Conservation (phyloP, 2,888 invertebrate species). For the Ornithoptera alexandrae region DNA sequence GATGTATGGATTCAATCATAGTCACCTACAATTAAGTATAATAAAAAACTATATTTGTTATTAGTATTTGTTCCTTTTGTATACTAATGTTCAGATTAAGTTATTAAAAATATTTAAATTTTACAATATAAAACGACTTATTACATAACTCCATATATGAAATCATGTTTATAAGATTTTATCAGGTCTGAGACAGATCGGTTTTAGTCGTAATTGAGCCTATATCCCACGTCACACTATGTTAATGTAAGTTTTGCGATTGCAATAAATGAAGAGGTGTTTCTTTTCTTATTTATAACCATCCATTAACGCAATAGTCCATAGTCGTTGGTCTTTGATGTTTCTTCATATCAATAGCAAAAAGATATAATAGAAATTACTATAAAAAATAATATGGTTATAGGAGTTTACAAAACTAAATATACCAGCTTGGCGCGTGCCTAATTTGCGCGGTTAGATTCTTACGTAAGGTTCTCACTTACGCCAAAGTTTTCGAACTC, state of each 20-base stretch:
- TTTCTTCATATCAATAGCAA: neutral
- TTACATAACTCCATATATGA: too few relatives aligned
- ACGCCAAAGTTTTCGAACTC: neutral
- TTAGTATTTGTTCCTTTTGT: too few relatives aligned
- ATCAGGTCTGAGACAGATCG: too few relatives aligned
- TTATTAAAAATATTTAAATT: too few relatives aligned
- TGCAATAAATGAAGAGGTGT: neutral
- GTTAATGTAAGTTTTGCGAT: too few relatives aligned
- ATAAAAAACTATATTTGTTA: too few relatives aligned
- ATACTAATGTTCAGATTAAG: too few relatives aligned
- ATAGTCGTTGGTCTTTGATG: neutral
- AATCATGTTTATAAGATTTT: too few relatives aligned
- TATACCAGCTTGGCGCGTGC: neutral
- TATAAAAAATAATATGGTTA: neutral
- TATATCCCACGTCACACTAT: neutral
- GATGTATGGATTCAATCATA: too few relatives aligned
- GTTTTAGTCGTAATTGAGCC: neutral
- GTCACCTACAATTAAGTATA: too few relatives aligned
- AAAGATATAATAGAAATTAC: neutral
- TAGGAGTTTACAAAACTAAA: neutral
- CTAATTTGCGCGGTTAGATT: neutral
- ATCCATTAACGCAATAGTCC: neutral
- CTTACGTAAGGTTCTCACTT: slow-evolving; percentile 1
- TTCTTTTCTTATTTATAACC: neutral
- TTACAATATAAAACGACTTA: too few relatives aligned